phyloP scores from a whole-genome alignment of 2,888 invertebrate genomes.

The Encarsia formosa region DNA sequence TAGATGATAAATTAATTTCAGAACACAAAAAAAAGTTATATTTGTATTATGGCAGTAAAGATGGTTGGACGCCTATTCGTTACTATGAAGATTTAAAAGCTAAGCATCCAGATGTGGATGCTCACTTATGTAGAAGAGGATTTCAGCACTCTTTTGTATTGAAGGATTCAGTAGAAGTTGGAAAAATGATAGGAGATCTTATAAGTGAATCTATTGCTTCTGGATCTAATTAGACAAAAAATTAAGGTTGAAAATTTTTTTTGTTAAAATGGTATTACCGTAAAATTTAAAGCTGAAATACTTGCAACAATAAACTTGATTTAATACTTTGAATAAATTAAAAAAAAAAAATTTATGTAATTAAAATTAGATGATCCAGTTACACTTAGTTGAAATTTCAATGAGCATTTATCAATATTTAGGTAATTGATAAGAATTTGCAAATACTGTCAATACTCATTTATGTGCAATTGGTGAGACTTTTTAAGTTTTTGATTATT shows the following conservation, averaged over 20 bases:
- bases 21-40: slow-evolving; percentile 62
- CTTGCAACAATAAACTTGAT: too few species aligned
- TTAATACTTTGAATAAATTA: too few species aligned
- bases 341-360: too few species aligned
- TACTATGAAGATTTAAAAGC: slow-evolving; percentile 66
- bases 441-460: too few species aligned
- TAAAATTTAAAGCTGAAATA: too few species aligned
- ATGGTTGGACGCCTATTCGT: slow-evolving; percentile 78
- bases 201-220: slow-evolving; percentile 37
- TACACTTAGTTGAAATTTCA: too few species aligned
- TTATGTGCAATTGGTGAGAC: too few species aligned
- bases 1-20: slow-evolving; percentile 62
- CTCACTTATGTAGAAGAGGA: slow-evolving; percentile 58
- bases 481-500: too few species aligned
- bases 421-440: too few species aligned
- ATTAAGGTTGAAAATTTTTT: background rate
- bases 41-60: slow-evolving; percentile 74
- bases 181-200: slow-evolving; percentile 40
- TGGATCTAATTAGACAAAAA: background rate
- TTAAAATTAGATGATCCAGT: too few species aligned
- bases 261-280: too few species aligned
- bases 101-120: slow-evolving; percentile 60
- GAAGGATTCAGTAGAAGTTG: slow-evolving; percentile 59
- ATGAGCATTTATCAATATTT: too few species aligned
- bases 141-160: slow-evolving; percentile 81